Conservation (phyloP, 2,888 invertebrate genomes). For the Boloria selene region DNA sequence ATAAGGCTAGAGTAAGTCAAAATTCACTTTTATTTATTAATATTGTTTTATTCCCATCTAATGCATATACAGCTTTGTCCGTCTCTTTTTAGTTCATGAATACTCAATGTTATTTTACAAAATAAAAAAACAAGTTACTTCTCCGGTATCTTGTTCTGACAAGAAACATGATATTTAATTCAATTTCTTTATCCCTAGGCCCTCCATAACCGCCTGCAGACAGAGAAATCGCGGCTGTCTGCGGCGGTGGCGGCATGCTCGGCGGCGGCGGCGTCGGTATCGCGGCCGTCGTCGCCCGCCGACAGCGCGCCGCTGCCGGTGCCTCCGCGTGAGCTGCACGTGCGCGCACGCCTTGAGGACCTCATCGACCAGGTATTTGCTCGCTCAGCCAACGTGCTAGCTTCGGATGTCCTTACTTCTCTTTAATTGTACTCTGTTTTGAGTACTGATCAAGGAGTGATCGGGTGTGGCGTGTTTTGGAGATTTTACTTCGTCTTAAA, state of each 20-base stretch:
- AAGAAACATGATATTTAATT: not conserved
- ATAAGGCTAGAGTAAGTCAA: slow-evolving; percentile 86
- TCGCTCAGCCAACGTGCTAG: slow-evolving; percentile 50
- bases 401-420: slow-evolving; percentile 50
- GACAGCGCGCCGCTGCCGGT: slow-evolving; percentile 93
- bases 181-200: slow-evolving; percentile 48
- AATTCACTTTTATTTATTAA: no score
- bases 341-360: slow-evolving; percentile 93
- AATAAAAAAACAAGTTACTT: no score
- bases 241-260: slow-evolving; percentile 96
- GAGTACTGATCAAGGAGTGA: not conserved
- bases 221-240: slow-evolving; percentile 92
- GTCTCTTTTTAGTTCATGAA: no score
- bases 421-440: slow-evolving; percentile 1
- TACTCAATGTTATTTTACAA: no score
- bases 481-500: no score
- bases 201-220: slow-evolving; percentile 94
- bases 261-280: slow-evolving; percentile 95
- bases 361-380: slow-evolving; percentile 93
- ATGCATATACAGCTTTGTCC: no score
- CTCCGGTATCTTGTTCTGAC: no score
- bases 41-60: no score
- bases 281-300: slow-evolving; percentile 93
- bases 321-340: slow-evolving; percentile 91
- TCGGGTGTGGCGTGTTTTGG: no score